Conservation (phyloP, 2,888 invertebrate genomes). For the Clistopyga incitator region DNA sequence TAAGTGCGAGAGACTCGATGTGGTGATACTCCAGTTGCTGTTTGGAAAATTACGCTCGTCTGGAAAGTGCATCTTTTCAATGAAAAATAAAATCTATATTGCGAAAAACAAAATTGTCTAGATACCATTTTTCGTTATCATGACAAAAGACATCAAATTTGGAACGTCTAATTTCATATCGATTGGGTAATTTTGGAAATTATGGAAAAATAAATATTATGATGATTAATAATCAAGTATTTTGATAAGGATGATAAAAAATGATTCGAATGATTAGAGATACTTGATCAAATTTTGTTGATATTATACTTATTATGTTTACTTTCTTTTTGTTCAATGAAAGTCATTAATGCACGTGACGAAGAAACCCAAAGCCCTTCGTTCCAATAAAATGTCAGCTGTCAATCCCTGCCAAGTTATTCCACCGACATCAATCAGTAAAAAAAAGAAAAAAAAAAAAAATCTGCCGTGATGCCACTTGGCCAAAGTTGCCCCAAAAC, state of each 20-base stretch:
- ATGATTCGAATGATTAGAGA: too few relatives aligned
- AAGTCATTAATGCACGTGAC: background rate
- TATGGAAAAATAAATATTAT: background rate
- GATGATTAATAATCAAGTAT: background rate
- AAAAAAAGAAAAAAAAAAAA: too few relatives aligned
- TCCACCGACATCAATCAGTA: background rate
- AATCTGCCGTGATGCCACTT: slow-evolving; percentile 20
- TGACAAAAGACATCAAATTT: background rate
- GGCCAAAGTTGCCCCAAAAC: slow-evolving; percentile 44
- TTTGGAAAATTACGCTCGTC: slow-evolving; percentile 24
- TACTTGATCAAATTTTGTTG: too few relatives aligned
- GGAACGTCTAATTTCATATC: too few relatives aligned
- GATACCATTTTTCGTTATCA: background rate
- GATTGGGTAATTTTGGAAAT: too few relatives aligned
- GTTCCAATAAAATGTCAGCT: background rate
- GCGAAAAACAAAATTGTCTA: slow-evolving; percentile 5
- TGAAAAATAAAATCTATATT: slow-evolving; percentile 19
- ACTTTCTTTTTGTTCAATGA: background rate
- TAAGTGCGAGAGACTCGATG: slow-evolving; percentile 76
- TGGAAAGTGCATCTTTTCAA: slow-evolving; percentile 39
- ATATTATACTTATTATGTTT: too few relatives aligned
- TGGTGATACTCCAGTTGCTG: slow-evolving; percentile 44
- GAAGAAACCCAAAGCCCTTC: background rate
- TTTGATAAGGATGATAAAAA: background rate
- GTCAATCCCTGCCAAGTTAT: background rate